Percentiles rank a stretch among this genome's conserved stretches.
Conservation (phyloP, 2,888 invertebrate species). For the Poecilobothrus nobilitatus region DNA sequence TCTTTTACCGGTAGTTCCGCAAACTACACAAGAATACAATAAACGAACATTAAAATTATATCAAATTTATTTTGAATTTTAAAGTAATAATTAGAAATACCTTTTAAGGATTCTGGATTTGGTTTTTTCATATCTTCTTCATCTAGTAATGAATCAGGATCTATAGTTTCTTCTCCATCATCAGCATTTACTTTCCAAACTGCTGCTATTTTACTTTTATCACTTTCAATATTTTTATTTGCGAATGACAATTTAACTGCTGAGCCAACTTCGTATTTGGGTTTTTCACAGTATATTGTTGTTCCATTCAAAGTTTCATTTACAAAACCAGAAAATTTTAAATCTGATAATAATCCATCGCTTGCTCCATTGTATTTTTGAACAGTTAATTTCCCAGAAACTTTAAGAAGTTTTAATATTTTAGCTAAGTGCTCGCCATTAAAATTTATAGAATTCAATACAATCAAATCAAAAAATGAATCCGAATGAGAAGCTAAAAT, state of each 20-base stretch:
- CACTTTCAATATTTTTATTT: slow-evolving; percentile 29
- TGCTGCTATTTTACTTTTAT: slow-evolving; percentile 37
- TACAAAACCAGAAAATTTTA: slow-evolving; percentile 60
- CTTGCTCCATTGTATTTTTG: slow-evolving; percentile 42
- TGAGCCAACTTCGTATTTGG: slow-evolving; percentile 65
- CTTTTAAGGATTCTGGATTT: slow-evolving; percentile 70
- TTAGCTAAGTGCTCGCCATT: slow-evolving; percentile 46
- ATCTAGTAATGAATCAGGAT: slow-evolving; percentile 81
- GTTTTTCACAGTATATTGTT: slow-evolving; percentile 51
- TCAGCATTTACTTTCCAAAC: slow-evolving; percentile 71
- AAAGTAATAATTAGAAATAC: slow-evolving; percentile 45
- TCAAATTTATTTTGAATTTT: slow-evolving; percentile 8
- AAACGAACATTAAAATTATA: not conserved
- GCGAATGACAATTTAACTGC: slow-evolving; percentile 48
- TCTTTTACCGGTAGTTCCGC: slow-evolving; percentile 79
- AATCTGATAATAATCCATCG: slow-evolving; percentile 44
- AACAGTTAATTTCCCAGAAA: slow-evolving; percentile 52
- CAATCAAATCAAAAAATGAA: slow-evolving; percentile 54
- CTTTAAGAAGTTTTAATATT: slow-evolving; percentile 54
- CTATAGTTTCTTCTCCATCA: slow-evolving; percentile 68
- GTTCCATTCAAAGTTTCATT: slow-evolving; percentile 32
- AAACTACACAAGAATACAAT: slow-evolving; percentile 48
- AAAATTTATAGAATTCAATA: slow-evolving; percentile 41
- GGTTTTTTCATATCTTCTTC: slow-evolving; percentile 86
- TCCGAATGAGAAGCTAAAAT: slow-evolving; percentile 49